Evolutionary conservation across 2,888 invertebrate genomes (phyloP).

Genomic region (Miltochrista miniata): DNA sequence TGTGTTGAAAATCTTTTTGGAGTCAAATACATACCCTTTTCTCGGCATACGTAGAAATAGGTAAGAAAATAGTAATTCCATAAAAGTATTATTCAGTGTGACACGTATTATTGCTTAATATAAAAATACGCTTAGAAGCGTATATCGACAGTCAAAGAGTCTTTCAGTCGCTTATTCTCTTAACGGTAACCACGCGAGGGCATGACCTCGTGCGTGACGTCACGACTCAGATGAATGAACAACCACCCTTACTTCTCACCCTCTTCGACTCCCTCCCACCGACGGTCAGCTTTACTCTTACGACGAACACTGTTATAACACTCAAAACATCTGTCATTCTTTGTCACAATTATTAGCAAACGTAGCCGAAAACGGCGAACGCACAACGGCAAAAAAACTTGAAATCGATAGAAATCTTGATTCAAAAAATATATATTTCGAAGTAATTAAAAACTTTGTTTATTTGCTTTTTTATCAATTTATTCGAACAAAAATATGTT

Average conservation of each 20-base stretch:
- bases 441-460: not conserved
- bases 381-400: slow-evolving; percentile 14
- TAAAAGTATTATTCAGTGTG: slow-evolving; percentile 1
- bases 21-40: no score
- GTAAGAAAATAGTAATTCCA: no score
- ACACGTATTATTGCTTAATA: slow-evolving; percentile 13
- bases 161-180: slow-evolving; percentile 55
- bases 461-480: not conserved
- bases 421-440: not conserved
- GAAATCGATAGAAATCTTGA: not conserved
- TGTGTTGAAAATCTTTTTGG: no score
- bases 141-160: slow-evolving; percentile 49
- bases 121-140: slow-evolving; percentile 34
- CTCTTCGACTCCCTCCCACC: slow-evolving; percentile 34
- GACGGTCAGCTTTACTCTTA: slow-evolving; percentile 58
- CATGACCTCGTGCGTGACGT: slow-evolving; percentile 76
- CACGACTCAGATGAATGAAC: slow-evolving; percentile 77
- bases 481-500: no score
- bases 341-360: slow-evolving; percentile 26
- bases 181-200: slow-evolving; percentile 55
- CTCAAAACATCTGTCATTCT: slow-evolving; percentile 59
- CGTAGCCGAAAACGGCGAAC: slow-evolving; percentile 15
- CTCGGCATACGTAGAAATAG: no score
- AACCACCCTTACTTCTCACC: slow-evolving; percentile 48
- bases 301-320: slow-evolving; percentile 60